These are phyloP conservation scores for Thamnophis elegans DNA, from an alignment of 2,797 vertebrate species.

Conservation along the genomic window DNA sequence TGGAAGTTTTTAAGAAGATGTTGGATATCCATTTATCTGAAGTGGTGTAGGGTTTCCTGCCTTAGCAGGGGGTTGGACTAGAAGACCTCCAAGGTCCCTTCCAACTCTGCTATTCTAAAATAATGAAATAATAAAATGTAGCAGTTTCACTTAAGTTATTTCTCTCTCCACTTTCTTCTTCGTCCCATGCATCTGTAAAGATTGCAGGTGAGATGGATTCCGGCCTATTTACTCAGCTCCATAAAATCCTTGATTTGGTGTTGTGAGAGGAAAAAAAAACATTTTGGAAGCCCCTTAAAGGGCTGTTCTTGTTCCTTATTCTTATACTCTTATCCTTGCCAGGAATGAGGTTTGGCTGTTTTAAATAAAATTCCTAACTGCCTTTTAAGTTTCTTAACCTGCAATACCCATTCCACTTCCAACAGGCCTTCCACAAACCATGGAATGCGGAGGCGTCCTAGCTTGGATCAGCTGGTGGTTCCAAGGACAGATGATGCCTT, in stretches of 20 bases:
- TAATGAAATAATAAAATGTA: neutral
- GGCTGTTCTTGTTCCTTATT: constrained; percentile 35
- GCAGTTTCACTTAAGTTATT: neutral
- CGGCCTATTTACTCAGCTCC: neutral
- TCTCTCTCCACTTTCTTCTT: neutral
- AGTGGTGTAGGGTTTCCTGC: no score
- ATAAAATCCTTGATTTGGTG: neutral
- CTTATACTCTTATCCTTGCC: constrained; percentile 11
- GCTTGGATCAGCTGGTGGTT: constrained; percentile 21
- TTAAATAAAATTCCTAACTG: constrained; percentile 16
- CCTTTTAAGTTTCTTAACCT: neutral
- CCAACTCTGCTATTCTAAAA: no score
- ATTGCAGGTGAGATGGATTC: neutral
- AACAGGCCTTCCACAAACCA: constrained; percentile 52
- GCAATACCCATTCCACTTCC: neutral
- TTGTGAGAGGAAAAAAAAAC: neutral
- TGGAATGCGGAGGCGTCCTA: constrained; percentile 38
- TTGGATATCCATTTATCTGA: no score
- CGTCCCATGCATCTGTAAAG: neutral
- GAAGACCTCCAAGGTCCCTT: no score
- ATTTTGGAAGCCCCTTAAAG: neutral
- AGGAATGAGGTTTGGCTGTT: neutral
- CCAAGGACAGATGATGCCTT: constrained; percentile 38
- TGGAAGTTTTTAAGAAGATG: no score
- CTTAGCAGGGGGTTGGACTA: no score